Percentiles rank a stretch among this genome's conserved stretches.
These are phyloP conservation scores for Pedetes capensis DNA, from an alignment of 2,113 vertebrate species.

Conservation along the genomic window DNA sequence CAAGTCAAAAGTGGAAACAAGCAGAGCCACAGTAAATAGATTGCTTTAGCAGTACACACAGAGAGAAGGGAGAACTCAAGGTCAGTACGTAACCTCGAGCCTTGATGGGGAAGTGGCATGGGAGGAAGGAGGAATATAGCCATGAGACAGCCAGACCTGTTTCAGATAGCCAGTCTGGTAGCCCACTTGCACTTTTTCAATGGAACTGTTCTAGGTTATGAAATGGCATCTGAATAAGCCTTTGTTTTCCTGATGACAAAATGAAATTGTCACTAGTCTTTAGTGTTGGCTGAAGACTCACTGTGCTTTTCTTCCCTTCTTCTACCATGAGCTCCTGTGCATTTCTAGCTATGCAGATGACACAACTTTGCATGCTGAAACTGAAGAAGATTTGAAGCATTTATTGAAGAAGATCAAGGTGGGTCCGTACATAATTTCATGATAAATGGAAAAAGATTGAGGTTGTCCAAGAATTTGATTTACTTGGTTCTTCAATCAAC, in stretches of 20 bases:
- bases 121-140: background rate
- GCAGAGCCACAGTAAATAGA: background rate
- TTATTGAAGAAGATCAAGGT: too few relatives aligned
- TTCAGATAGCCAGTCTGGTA: background rate
- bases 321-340: constrained; percentile 6
- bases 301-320: constrained; percentile 18
- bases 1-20: background rate
- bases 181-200: background rate
- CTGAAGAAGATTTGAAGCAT: too few relatives aligned
- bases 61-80: background rate
- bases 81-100: background rate
- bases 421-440: too few relatives aligned
- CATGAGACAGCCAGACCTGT: background rate
- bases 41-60: background rate
- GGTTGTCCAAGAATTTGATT: too few relatives aligned
- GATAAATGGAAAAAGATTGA: too few relatives aligned
- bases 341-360: constrained; percentile 33
- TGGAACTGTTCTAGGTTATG: constrained; percentile 28
- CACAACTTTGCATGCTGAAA: too few relatives aligned
- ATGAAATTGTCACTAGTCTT: constrained; percentile 14
- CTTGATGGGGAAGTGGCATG: background rate
- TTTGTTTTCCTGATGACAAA: background rate
- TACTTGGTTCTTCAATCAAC: too few relatives aligned
- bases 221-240: background rate
- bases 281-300: background rate